Base-by-base conservation (phyloP, 2,113 vertebrate species). In the Tursiops truncatus region DNA sequence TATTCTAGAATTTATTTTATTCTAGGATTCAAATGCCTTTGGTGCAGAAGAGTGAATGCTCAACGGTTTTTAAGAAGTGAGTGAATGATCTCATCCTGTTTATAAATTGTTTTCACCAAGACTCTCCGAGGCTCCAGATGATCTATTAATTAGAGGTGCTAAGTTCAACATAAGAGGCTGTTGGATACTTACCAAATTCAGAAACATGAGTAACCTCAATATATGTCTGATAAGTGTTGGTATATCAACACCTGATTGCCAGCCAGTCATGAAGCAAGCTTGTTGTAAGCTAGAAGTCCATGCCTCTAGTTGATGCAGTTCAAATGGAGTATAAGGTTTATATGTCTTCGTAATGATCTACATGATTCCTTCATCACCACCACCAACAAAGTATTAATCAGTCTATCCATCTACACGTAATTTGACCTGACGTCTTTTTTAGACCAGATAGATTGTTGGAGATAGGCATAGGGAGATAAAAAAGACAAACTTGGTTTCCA, bases 341-440 rank as follows among this genome's bases (percentile, higher is more conserved):
- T 28, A 0, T 53, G 25, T 31, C 44, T 65, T 63, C 33, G 14
- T 53, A 65, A 63, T 36, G 17, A 15, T 31, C 23, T 21, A 10
- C 3, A 0, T 1, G 4, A 38, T 36, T 36, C 33, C 44, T 53
- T 67, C 33, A 8, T 6, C 6, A 53, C 25, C 17, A 50, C 2
- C 58, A 77, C 2, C 28, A n/a, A 1, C 58, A 76, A 60, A 21
- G 11, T 21, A 53, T 79, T 11, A 0, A 3, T 10, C 25, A 11
- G 6, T 44, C 23, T 53, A 2, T 13, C 11, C 25, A 53, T 38
- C 33, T 36, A 38, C 5, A 1, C 4, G 33, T 21, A 31, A 6
- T 67, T 31, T 53, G 44, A 38, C 25, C 14, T 17, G 3, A 62
- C 13, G n/a, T 44, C 38, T 60, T 23, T 89, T 74, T 58, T 12